Conservation (phyloP, 2,113 vertebrate species). For the Picathartes gymnocephalus region DNA sequence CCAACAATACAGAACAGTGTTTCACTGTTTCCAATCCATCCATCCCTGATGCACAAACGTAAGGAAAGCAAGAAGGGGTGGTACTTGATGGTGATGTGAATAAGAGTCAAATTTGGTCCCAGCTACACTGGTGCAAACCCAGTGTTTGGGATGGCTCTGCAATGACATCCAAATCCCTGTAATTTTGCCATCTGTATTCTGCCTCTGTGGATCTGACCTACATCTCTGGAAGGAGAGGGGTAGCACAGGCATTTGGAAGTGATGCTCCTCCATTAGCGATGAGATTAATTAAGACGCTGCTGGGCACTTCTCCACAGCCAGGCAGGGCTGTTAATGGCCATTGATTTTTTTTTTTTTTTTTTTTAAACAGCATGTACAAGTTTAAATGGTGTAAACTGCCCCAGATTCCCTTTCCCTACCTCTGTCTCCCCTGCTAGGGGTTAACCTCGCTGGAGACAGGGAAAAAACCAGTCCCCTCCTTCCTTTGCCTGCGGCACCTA, state of each 20-base stretch:
- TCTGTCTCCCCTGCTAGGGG: background rate
- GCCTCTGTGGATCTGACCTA: background rate
- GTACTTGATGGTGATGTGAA: background rate
- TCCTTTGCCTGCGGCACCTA: slow-evolving; percentile 61
- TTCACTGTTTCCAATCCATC: background rate
- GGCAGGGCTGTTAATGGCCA: background rate
- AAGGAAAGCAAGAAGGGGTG: background rate
- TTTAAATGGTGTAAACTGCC: slow-evolving; percentile 11
- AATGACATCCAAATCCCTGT: background rate
- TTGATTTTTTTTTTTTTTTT: slow-evolving; percentile 17
- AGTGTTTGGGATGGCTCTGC: background rate
- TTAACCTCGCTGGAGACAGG: slow-evolving; percentile 37
- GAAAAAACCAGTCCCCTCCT: slow-evolving; percentile 23
- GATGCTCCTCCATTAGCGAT: background rate
- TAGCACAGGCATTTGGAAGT: background rate
- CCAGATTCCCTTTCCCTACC: background rate
- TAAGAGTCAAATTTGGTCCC: background rate
- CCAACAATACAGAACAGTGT: background rate
- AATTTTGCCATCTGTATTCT: background rate
- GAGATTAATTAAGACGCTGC: slow-evolving; percentile 50
- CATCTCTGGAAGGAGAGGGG: background rate
- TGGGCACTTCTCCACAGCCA: slow-evolving; percentile 10
- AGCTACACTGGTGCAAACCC: background rate
- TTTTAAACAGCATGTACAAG: background rate
- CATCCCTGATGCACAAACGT: background rate